Percentiles rank a stretch among this genome's conserved stretches.
These are phyloP conservation scores for Callitettix versicolor DNA, from an alignment of 1,140 invertebrate species.

Conservation along the genomic window DNA sequence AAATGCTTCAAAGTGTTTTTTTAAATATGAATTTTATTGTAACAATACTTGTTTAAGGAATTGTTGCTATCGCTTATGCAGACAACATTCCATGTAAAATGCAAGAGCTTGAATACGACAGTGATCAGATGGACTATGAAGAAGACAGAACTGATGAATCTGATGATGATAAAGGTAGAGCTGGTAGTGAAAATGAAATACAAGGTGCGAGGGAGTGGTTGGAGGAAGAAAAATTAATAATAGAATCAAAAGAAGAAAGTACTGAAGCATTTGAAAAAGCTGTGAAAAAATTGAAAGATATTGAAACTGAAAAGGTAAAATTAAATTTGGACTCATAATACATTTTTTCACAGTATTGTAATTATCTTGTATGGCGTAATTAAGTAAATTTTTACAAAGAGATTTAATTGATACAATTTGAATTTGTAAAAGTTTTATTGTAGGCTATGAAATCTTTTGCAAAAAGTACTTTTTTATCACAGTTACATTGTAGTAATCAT, in stretches of 20 bases:
- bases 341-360: too few relatives aligned
- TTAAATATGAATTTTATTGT: neutral
- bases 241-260: neutral
- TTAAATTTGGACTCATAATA: too few relatives aligned
- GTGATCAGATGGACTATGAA: constrained; percentile 19
- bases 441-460: too few relatives aligned
- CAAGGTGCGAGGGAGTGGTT: constrained; percentile 2
- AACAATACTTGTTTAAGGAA: constrained; percentile 35
- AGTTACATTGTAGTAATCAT: too few relatives aligned
- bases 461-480: too few relatives aligned
- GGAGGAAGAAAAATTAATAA: neutral
- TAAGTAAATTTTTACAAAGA: too few relatives aligned
- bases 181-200: neutral
- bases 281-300: constrained; percentile 4
- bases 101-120: constrained; percentile 26
- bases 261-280: constrained; percentile 4
- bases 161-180: neutral
- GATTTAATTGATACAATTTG: too few relatives aligned
- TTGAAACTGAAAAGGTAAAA: constrained; percentile 3
- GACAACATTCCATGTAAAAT: constrained; percentile 30
- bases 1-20: neutral
- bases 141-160: constrained; percentile 7
- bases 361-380: too few relatives aligned
- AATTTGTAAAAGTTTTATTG: too few relatives aligned
- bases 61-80: constrained; percentile 51